Conservation (phyloP, 1,140 invertebrate species). For the Rhopalosiphum padi region DNA sequence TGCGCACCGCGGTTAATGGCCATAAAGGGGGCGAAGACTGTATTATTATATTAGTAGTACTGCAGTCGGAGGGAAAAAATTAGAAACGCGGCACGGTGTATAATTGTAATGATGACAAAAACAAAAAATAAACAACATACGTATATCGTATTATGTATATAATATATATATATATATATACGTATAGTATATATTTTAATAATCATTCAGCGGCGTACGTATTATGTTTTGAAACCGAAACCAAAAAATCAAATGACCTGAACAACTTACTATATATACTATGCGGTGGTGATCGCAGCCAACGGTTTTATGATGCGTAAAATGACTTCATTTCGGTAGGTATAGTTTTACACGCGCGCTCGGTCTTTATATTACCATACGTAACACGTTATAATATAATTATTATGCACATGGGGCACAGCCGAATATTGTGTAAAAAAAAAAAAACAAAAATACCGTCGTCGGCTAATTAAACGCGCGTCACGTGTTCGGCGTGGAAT, state of each 20-base stretch:
- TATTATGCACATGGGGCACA: background rate
- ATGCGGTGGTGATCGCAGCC: background rate
- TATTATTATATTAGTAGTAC: constrained; percentile 17
- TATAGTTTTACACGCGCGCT: background rate
- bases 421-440: background rate
- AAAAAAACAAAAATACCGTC: background rate
- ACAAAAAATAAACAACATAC: constrained; percentile 21
- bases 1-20: background rate
- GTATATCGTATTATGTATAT: background rate
- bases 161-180: background rate
- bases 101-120: background rate
- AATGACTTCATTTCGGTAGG: constrained; percentile 41
- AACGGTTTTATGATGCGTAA: constrained; percentile 51
- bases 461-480: constrained; percentile 38
- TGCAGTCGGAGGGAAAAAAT: background rate
- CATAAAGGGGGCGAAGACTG: background rate
- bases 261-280: background rate
- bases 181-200: background rate
- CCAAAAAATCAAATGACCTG: constrained; percentile 48
- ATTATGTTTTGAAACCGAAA: constrained; percentile 46
- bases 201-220: background rate
- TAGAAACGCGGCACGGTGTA: background rate
- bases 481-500: background rate
- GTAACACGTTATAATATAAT: background rate
- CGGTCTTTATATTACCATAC: background rate